A percentile compares a stretch with the other conserved stretches of the same genome.
Conservation (phyloP, 2,113 vertebrate species). For the Dissostichus mawsoni region DNA sequence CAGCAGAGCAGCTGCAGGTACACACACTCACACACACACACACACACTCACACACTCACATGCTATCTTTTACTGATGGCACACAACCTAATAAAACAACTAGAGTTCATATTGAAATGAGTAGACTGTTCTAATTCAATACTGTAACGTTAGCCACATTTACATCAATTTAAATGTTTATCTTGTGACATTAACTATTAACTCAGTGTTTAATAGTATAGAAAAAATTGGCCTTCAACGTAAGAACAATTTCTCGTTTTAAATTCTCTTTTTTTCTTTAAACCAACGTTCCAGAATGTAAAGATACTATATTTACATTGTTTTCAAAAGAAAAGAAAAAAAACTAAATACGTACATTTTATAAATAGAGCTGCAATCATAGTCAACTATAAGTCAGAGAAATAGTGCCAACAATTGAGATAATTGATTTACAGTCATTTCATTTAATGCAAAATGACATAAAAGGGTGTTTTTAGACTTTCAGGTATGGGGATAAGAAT, state of each 20-base stretch:
- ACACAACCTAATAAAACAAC: constrained; percentile 5
- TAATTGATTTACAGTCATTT: too few species aligned
- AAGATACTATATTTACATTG: too few species aligned
- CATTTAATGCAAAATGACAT: too few species aligned
- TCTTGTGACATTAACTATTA: background rate
- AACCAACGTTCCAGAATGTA: too few species aligned
- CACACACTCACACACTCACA: background rate
- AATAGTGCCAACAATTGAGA: too few species aligned
- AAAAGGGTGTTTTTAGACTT: too few species aligned
- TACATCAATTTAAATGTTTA: background rate
- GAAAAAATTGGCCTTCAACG: background rate
- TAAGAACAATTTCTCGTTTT: too few species aligned
- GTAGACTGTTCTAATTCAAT: background rate
- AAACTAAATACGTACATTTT: background rate
- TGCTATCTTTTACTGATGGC: background rate
- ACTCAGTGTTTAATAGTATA: background rate
- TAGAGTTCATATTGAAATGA: constrained; percentile 2
- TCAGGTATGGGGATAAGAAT: too few species aligned
- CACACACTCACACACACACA: constrained; percentile 8
- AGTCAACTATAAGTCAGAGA: too few species aligned
- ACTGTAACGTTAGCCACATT: background rate
- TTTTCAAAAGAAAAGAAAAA: too few species aligned
- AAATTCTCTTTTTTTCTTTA: too few species aligned
- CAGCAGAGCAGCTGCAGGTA: constrained; percentile 69
- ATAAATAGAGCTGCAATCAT: too few species aligned